These are phyloP conservation scores for Blastomussa wellsi DNA, from an alignment of 92 coral and sea anemone species.

Conservation along the genomic window DNA sequence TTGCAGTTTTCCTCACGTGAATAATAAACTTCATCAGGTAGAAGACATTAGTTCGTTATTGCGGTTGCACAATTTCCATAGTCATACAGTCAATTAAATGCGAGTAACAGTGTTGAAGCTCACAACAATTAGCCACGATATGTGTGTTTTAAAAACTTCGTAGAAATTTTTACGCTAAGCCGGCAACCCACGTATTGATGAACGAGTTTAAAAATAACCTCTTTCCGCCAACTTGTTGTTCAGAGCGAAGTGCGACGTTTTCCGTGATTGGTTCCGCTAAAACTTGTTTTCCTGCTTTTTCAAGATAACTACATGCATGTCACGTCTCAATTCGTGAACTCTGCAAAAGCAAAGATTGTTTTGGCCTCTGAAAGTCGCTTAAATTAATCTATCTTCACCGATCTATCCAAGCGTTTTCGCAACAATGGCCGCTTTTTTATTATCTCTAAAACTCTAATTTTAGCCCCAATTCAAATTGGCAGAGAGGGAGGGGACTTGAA, in stretches of 20 bases:
- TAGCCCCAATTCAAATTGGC: constrained; percentile 10
- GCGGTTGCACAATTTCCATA: constrained; percentile 25
- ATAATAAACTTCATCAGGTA: background rate
- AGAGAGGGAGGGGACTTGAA: constrained; percentile 41
- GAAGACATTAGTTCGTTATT: background rate
- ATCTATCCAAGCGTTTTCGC: background rate
- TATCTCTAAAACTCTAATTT: constrained; percentile 33
- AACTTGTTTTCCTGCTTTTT: constrained; percentile 3
- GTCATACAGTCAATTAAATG: constrained; percentile 26
- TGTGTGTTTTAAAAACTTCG: constrained; percentile 9
- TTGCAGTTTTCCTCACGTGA: background rate
- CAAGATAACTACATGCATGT: constrained; percentile 25
- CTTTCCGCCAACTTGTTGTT: constrained; percentile 42
- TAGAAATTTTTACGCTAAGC: constrained; percentile 19
- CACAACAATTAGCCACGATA: constrained; percentile 19
- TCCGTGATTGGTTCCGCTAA: constrained; percentile 28
- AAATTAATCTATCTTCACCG: background rate
- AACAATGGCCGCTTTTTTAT: constrained; percentile 19
- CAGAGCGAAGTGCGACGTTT: constrained; percentile 18
- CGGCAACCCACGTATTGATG: constrained; percentile 41
- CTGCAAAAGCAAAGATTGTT: background rate
- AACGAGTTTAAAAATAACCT: constrained; percentile 34
- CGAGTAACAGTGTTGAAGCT: constrained; percentile 5
- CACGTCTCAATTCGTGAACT: constrained; percentile 15
- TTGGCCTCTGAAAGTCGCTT: background rate